Conservation (phyloP, 2,797 vertebrate species). For the Gambelia wislizenii region DNA sequence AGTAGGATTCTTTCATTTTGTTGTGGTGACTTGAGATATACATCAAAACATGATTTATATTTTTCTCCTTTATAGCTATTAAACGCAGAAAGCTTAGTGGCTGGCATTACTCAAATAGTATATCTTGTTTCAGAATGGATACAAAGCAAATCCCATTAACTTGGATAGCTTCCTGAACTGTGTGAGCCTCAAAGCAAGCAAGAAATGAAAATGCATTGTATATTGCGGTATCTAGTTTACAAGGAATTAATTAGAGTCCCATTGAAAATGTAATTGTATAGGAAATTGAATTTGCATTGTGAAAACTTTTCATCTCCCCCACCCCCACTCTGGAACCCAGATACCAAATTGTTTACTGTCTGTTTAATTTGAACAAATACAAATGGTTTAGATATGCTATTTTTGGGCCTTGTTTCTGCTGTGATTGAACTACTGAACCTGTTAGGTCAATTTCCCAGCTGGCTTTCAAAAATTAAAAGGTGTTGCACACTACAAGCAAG, state of each 20-base stretch:
- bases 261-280: background rate
- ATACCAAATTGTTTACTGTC: slow-evolving; percentile 60
- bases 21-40: background rate
- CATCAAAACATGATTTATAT: slow-evolving; percentile 28
- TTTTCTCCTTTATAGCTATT: slow-evolving; percentile 30
- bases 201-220: slow-evolving; percentile 4
- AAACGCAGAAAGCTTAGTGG: slow-evolving; percentile 36
- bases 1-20: background rate
- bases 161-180: slow-evolving; percentile 9
- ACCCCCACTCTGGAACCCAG: background rate
- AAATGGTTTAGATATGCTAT: slow-evolving; percentile 31
- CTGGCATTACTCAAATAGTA: slow-evolving; percentile 50
- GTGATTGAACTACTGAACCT: slow-evolving; percentile 35
- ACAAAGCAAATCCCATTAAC: slow-evolving; percentile 34
- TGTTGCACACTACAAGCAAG: slow-evolving; percentile 46
- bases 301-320: background rate
- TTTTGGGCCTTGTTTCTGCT: slow-evolving; percentile 13
- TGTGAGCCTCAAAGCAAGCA: slow-evolving; percentile 16
- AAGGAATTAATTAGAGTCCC: slow-evolving; percentile 29
- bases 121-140: slow-evolving; percentile 9
- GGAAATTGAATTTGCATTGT: slow-evolving; percentile 8
- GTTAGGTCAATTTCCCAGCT: slow-evolving; percentile 30
- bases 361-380: slow-evolving; percentile 51
- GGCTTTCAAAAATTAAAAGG: slow-evolving; percentile 47
- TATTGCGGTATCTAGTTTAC: background rate